Evolutionary conservation across 2,113 vertebrate genomes (phyloP).

Genomic region (Macquaria ambigua): DNA sequence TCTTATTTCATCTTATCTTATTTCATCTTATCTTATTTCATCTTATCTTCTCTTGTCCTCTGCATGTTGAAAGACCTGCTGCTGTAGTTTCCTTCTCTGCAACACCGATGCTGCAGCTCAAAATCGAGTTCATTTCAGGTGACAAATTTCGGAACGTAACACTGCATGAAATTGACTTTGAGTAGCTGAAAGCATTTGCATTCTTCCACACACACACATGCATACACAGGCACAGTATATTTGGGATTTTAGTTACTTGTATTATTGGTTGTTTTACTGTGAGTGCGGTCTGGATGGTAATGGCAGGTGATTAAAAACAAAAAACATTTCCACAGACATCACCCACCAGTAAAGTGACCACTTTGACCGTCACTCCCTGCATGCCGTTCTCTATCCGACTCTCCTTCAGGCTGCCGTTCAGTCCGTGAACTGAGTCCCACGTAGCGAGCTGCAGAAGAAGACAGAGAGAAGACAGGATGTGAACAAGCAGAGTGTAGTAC

Average conservation of each 20-base stretch:
- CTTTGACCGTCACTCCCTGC: slow-evolving; percentile 95
- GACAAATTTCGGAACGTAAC: too few species aligned
- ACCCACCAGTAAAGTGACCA: slow-evolving; percentile 96
- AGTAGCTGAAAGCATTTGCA: too few species aligned
- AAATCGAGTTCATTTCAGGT: too few species aligned
- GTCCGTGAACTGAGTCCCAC: slow-evolving; percentile 93
- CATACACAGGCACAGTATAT: background rate
- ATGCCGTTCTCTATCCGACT: slow-evolving; percentile 94
- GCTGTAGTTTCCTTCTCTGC: too few species aligned
- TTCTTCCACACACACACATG: too few species aligned
- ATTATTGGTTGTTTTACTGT: background rate
- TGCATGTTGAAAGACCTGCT: too few species aligned
- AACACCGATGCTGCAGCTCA: too few species aligned
- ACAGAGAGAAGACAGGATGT: background rate
- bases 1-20: too few species aligned
- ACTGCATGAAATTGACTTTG: too few species aligned
- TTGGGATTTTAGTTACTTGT: background rate
- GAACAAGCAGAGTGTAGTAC: background rate
- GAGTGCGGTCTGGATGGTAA: background rate
- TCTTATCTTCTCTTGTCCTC: too few species aligned
- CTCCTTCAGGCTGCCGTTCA: slow-evolving; percentile 97
- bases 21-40: too few species aligned
- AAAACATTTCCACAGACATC: background rate
- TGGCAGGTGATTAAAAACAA: background rate
- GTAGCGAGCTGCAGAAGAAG: slow-evolving; percentile 89